Conservation (phyloP, 2,797 vertebrate genomes). For the Tauraco hartlaubi region DNA sequence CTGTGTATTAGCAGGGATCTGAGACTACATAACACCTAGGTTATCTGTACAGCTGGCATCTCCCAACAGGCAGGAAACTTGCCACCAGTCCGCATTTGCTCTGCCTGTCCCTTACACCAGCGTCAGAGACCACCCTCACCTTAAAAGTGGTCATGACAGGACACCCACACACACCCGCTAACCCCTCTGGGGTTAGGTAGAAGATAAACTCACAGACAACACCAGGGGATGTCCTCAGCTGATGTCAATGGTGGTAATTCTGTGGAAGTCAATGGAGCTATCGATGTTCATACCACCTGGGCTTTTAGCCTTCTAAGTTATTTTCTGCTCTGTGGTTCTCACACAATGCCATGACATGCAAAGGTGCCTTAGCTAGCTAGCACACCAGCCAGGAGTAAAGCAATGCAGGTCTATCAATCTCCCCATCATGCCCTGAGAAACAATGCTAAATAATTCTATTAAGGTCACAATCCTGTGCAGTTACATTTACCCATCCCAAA, state of each 20-base stretch:
- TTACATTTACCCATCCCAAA: neutral
- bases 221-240: neutral
- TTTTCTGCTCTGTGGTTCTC: neutral
- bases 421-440: neutral
- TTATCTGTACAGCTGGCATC: neutral
- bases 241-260: neutral
- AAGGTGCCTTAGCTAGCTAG: neutral
- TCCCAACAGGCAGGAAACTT: neutral
- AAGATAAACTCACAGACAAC: neutral
- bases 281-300: neutral
- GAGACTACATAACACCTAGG: neutral
- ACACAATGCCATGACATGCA: neutral
- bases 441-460: neutral
- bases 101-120: neutral
- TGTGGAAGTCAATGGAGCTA: neutral
- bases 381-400: neutral
- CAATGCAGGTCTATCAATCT: neutral
- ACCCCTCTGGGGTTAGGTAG: neutral
- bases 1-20: neutral
- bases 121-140: neutral
- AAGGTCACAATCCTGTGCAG: neutral
- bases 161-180: neutral
- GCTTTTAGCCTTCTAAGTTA: neutral
- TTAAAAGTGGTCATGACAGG: neutral
- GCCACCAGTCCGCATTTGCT: neutral